phyloP scores from a whole-genome alignment of 35 echinoderm and acorn worm genomes.

The Chiridota heheva region DNA sequence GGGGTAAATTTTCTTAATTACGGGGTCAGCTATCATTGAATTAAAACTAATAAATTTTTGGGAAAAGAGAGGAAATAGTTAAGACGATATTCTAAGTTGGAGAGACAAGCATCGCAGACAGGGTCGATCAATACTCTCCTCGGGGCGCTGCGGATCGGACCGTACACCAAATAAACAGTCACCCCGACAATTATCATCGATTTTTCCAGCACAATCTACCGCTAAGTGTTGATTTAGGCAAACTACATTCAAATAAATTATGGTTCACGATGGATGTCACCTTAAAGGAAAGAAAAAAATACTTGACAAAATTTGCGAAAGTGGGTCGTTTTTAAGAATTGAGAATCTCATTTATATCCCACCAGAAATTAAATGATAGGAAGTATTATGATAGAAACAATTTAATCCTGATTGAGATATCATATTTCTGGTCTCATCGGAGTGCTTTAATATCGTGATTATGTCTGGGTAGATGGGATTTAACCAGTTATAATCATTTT shows the following conservation, averaged over 20 bases:
- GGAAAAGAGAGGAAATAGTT: constrained; percentile 26
- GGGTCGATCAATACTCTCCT: constrained; percentile 38
- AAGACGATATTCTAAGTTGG: background rate
- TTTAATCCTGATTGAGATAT: too few relatives aligned
- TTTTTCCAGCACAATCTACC: constrained; percentile 30
- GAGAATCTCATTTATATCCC: too few relatives aligned
- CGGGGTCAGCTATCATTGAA: constrained; percentile 52
- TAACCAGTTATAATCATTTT: too few relatives aligned
- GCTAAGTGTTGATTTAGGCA: constrained; percentile 48
- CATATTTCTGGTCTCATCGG: too few relatives aligned
- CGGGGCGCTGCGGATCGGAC: constrained; percentile 25
- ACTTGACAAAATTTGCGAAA: too few relatives aligned
- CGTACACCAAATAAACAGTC: constrained; percentile 50
- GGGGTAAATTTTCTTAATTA: constrained; percentile 58
- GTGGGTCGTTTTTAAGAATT: too few relatives aligned
- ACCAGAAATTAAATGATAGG: too few relatives aligned
- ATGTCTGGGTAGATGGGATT: too few relatives aligned
- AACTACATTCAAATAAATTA: constrained; percentile 51
- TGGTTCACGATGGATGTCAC: too few relatives aligned
- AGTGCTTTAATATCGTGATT: too few relatives aligned
- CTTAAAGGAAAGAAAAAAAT: too few relatives aligned
- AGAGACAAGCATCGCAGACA: background rate
- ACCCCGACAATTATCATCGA: constrained; percentile 19
- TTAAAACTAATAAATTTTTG: constrained; percentile 41
- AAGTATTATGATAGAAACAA: too few relatives aligned